phyloP scores from a whole-genome alignment of 2,888 invertebrate genomes.

The Agrotis segetum region DNA sequence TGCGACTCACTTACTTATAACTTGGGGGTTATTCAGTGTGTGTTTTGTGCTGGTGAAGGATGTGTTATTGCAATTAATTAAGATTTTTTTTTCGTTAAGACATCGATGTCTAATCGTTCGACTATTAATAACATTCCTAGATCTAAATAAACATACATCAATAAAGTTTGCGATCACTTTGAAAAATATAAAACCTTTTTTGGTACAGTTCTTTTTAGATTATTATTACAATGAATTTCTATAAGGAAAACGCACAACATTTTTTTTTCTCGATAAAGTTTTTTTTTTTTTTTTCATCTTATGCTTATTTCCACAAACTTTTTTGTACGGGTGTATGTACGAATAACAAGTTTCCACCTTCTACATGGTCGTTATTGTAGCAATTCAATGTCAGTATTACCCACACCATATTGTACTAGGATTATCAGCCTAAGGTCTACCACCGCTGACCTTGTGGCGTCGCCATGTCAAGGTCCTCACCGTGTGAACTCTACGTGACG shows the following conservation, averaged over 20 bases:
- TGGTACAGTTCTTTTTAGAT: too few relatives aligned
- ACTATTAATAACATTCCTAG: background rate
- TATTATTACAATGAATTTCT: too few relatives aligned
- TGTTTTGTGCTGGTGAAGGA: background rate
- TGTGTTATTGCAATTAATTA: background rate
- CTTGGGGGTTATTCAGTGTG: constrained; percentile 1
- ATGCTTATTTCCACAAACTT: too few relatives aligned
- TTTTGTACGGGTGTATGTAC: too few relatives aligned
- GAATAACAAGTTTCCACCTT: background rate
- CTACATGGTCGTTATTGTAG: background rate
- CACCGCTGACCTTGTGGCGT: constrained; percentile 34
- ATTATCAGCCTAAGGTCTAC: background rate
- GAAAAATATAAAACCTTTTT: too few relatives aligned
- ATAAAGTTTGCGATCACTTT: too few relatives aligned
- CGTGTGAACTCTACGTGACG: constrained; percentile 49
- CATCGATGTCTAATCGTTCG: too few relatives aligned
- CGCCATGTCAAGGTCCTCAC: constrained; percentile 6
- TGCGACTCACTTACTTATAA: constrained; percentile 8
- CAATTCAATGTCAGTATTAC: background rate
- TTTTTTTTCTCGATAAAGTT: too few relatives aligned
- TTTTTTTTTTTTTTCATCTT: too few relatives aligned
- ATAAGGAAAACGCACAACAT: too few relatives aligned
- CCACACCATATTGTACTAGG: background rate
- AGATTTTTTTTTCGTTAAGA: background rate
- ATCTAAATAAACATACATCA: too few relatives aligned